A percentile compares a stretch with the other conserved stretches of the same genome.
Conservation (phyloP, 2,888 invertebrate species). For the Miltochrista miniata region DNA sequence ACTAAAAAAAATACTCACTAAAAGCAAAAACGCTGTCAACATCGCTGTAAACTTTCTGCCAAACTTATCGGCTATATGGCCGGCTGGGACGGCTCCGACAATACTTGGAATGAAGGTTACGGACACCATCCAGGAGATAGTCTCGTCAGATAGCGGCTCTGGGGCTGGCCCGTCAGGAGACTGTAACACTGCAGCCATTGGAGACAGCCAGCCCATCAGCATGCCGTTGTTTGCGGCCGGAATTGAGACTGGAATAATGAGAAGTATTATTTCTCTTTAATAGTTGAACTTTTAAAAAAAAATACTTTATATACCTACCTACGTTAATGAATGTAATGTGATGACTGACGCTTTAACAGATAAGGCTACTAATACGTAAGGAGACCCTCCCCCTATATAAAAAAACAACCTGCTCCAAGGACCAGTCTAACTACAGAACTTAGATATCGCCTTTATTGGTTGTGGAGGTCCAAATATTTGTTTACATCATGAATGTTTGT, state of each 20-base stretch:
- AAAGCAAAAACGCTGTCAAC: neutral
- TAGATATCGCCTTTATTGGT: too few relatives aligned
- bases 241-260: neutral
- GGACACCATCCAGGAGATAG: conserved; percentile 2
- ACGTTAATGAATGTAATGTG: too few relatives aligned
- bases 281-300: too few relatives aligned
- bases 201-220: conserved; percentile 5
- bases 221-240: conserved; percentile 1
- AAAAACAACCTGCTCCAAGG: too few relatives aligned
- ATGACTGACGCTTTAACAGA: too few relatives aligned
- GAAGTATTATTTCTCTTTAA: too few relatives aligned
- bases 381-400: too few relatives aligned
- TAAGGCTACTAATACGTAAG: too few relatives aligned
- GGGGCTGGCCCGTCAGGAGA: conserved; percentile 2
- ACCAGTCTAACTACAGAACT: too few relatives aligned
- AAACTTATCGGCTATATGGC: neutral
- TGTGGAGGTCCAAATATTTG: too few relatives aligned
- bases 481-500: too few relatives aligned
- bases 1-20: neutral
- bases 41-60: neutral
- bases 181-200: neutral
- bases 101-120: neutral
- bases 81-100: neutral
- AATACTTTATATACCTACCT: too few relatives aligned
- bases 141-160: neutral